Evolutionary conservation across 2,797 vertebrate genomes (phyloP).

Genomic region (Arctocebus calabarensis): DNA sequence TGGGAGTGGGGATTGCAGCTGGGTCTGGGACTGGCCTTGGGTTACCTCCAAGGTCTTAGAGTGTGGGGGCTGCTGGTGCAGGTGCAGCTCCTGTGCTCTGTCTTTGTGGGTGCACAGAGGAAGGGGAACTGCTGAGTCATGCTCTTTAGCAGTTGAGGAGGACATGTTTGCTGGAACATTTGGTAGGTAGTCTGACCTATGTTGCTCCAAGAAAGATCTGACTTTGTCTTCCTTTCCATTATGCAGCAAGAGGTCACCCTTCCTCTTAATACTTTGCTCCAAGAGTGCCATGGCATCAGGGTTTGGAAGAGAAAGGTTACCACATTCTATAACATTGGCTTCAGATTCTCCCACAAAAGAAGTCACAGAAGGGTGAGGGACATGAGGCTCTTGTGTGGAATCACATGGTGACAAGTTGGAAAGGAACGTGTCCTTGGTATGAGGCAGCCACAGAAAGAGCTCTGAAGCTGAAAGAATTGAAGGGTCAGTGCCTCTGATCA

Average conservation of each 20-base stretch:
- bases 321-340: background rate
- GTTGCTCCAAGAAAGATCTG: background rate
- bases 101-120: background rate
- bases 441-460: background rate
- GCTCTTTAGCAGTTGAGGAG: background rate
- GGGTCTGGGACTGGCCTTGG: background rate
- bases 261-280: conserved; percentile 53
- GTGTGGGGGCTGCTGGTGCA: no score
- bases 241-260: background rate
- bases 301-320: background rate
- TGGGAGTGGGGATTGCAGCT: background rate
- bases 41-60: background rate
- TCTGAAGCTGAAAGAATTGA: background rate
- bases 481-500: background rate
- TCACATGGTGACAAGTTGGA: background rate
- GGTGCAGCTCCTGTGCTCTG: background rate
- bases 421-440: background rate
- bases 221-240: background rate
- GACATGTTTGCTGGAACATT: background rate
- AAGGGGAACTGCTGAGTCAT: background rate
- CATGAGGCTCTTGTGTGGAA: background rate
- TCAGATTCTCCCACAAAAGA: background rate
- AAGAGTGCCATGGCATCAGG: background rate
- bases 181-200: background rate
- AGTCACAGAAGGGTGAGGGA: background rate